phyloP scores from a whole-genome alignment of 2,888 invertebrate species.

The Oscheius sp. region DNA sequence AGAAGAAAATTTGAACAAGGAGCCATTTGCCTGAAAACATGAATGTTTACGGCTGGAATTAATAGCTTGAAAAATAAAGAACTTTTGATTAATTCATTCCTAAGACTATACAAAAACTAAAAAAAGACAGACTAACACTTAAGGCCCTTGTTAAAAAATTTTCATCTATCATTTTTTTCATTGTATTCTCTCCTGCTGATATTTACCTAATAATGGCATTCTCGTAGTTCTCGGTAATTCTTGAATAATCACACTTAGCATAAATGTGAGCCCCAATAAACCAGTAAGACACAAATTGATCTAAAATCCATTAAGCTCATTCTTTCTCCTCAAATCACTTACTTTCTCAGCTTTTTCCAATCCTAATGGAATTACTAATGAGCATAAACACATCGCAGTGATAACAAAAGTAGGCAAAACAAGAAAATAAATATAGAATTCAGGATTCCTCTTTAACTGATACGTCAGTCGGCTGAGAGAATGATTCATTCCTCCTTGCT shows the following conservation, averaged over 20 bases:
- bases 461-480: background rate
- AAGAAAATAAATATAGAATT: background rate
- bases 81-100: background rate
- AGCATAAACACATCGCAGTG: background rate
- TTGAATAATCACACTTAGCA: background rate
- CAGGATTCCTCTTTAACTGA: background rate
- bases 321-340: background rate
- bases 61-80: background rate
- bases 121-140: too few relatives aligned
- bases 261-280: slow-evolving; percentile 2
- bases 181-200: too few relatives aligned
- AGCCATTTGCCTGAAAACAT: slow-evolving; percentile 1
- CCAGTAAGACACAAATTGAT: slow-evolving; percentile 3
- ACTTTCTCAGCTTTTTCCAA: background rate
- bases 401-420: background rate
- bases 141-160: too few relatives aligned
- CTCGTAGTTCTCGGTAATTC: background rate
- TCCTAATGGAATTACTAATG: background rate
- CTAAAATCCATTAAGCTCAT: background rate
- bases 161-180: too few relatives aligned
- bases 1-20: background rate
- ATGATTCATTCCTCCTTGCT: background rate
- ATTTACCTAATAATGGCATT: slow-evolving; percentile 1
- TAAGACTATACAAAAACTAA: too few relatives aligned
- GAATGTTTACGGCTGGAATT: too few relatives aligned